Conservation (phyloP, 2,888 invertebrate genomes). For the Acanthosoma haemorrhoidale region DNA sequence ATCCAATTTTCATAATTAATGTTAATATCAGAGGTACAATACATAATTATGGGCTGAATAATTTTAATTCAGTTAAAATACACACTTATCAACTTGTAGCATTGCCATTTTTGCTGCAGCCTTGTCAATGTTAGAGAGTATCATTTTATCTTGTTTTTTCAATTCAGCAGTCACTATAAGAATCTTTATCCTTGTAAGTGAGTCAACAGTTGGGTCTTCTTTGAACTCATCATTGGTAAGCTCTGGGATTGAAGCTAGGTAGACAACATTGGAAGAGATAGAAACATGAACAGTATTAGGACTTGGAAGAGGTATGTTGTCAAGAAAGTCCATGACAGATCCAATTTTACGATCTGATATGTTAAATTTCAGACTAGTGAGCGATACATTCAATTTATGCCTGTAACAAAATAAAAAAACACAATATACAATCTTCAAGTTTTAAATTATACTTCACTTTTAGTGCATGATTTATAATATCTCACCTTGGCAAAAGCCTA, state of each 20-base stretch:
- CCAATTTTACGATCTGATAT: conserved; percentile 67
- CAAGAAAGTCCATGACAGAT: conserved; percentile 59
- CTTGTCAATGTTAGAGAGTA: conserved; percentile 47
- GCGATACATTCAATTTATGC: conserved; percentile 67
- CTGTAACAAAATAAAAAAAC: conserved; percentile 43
- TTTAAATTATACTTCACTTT: background rate
- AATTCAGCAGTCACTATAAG: conserved; percentile 35
- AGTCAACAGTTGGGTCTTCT: conserved; percentile 32
- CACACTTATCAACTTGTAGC: conserved; percentile 47
- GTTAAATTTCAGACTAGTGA: conserved; percentile 67
- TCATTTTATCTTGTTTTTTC: conserved; percentile 43
- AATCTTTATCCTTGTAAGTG: conserved; percentile 29
- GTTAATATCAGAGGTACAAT: background rate
- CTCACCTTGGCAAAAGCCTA: conserved; percentile 59
- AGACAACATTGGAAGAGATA: conserved; percentile 36
- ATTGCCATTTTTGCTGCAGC: conserved; percentile 48
- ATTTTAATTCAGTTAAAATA: background rate
- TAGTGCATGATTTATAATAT: background rate
- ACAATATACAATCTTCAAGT: background rate
- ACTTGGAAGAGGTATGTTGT: conserved; percentile 49
- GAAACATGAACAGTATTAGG: conserved; percentile 43
- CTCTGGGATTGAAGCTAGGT: conserved; percentile 33
- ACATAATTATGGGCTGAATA: too few species aligned
- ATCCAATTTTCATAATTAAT: too few species aligned
- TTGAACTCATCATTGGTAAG: conserved; percentile 36